Evolutionary conservation across 2,797 vertebrate species (phyloP).

Genomic region (Acrocephalus scirpaceus): DNA sequence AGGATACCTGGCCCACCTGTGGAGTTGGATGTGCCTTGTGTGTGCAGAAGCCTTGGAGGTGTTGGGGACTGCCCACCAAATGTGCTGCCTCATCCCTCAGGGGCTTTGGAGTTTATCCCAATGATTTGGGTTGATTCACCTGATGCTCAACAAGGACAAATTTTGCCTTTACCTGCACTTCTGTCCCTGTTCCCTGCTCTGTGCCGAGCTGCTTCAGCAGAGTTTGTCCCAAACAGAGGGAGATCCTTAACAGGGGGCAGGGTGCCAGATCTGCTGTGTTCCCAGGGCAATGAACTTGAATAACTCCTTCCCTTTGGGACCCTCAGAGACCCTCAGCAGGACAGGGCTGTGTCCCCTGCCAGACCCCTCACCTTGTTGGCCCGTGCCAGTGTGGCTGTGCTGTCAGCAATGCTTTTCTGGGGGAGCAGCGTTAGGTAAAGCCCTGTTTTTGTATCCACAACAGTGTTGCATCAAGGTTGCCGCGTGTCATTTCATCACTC

Average conservation of each 20-base stretch:
- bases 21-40: rapidly evolving
- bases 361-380: background rate
- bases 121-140: rapidly evolving
- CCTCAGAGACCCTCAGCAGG: background rate
- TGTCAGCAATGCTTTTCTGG: background rate
- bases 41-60: background rate
- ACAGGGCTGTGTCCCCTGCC: background rate
- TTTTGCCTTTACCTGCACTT: background rate
- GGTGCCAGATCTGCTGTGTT: background rate
- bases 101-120: background rate
- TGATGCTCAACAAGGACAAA: rapidly evolving
- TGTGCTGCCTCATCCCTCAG: background rate
- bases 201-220: background rate
- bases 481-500: conserved; percentile 42
- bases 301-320: background rate
- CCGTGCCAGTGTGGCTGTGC: background rate
- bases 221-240: background rate
- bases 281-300: background rate
- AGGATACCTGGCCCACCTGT: background rate
- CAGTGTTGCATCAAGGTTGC: conserved; percentile 28
- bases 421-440: background rate
- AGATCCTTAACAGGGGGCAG: background rate
- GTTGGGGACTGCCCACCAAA: background rate
- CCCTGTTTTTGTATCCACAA: conserved; percentile 24
- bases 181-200: background rate